Percentiles rank a stretch among this genome's conserved stretches.
phyloP scores from a whole-genome alignment of 1,140 invertebrate species.

The Drosophila kohkoa region DNA sequence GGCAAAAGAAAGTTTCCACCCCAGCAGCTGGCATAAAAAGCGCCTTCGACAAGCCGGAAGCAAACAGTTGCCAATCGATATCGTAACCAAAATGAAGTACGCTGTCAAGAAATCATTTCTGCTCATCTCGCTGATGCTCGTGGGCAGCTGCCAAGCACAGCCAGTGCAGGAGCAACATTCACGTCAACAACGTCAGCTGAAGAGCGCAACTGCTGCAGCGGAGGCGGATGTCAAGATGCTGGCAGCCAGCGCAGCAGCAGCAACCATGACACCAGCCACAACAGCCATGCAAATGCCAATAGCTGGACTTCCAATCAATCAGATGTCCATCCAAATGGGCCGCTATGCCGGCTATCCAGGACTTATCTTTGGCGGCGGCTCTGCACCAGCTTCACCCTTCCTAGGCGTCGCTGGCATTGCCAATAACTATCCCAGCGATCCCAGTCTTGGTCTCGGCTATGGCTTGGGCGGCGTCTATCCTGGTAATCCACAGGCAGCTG shows the following conservation, averaged over 20 bases:
- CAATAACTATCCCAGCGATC: slow-evolving; percentile 54
- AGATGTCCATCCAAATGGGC: slow-evolving; percentile 52
- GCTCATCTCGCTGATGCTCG: slow-evolving; percentile 54
- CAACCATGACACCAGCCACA: slow-evolving; percentile 55
- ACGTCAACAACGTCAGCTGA: slow-evolving; percentile 63
- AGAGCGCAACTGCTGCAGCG: slow-evolving; percentile 20
- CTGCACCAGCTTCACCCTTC: background rate
- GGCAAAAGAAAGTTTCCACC: slow-evolving; percentile 71
- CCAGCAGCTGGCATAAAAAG: slow-evolving; percentile 60
- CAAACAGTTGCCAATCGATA: slow-evolving; percentile 65
- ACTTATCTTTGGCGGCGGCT: slow-evolving; percentile 41
- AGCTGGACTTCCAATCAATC: slow-evolving; percentile 48
- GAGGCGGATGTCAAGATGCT: slow-evolving; percentile 73
- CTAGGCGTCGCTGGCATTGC: slow-evolving; percentile 46
- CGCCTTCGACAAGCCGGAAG: slow-evolving; percentile 55
- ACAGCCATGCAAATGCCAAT: slow-evolving; percentile 26
- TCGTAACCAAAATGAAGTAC: slow-evolving; percentile 59
- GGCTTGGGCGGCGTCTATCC: slow-evolving; percentile 42
- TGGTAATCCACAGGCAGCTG: background rate
- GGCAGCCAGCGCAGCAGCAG: slow-evolving; percentile 5
- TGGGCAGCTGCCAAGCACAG: slow-evolving; percentile 29
- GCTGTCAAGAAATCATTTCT: slow-evolving; percentile 36
- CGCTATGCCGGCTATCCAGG: slow-evolving; percentile 64
- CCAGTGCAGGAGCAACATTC: slow-evolving; percentile 45
- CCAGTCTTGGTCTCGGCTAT: slow-evolving; percentile 35